Conservation (phyloP, 2,113 vertebrate species). For the Salminus brasiliensis region DNA sequence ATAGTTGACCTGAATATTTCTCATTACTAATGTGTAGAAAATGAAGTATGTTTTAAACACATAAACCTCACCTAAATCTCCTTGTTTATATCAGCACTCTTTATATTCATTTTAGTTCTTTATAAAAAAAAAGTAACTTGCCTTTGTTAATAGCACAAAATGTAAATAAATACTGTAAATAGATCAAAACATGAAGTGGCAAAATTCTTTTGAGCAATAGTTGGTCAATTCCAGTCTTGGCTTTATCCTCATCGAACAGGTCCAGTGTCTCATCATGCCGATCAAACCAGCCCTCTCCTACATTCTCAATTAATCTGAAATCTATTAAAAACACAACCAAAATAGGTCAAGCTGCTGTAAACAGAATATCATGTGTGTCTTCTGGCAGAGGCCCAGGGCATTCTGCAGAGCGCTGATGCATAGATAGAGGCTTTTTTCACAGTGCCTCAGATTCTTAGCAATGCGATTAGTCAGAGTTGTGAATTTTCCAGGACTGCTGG, state of each 20-base stretch:
- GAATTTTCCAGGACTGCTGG: constrained; percentile 18
- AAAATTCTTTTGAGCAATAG: too few relatives aligned
- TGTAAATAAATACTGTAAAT: too few relatives aligned
- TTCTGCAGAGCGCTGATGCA: constrained; percentile 59
- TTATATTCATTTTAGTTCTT: too few relatives aligned
- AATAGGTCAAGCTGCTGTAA: constrained; percentile 58
- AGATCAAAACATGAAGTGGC: too few relatives aligned
- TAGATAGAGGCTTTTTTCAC: constrained; percentile 43
- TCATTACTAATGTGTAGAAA: neutral
- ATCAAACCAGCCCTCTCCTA: constrained; percentile 14
- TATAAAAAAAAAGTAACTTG: too few relatives aligned
- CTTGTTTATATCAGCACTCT: too few relatives aligned
- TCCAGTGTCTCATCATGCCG: neutral
- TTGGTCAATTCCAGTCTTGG: too few relatives aligned
- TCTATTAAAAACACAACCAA: constrained; percentile 42
- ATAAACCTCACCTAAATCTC: too few relatives aligned
- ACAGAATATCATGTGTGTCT: constrained; percentile 56
- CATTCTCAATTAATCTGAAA: constrained; percentile 48
- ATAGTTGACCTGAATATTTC: neutral
- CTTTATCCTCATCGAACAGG: neutral
- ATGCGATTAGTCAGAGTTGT: constrained; percentile 23
- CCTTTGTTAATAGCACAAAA: too few relatives aligned
- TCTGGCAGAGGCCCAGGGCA: constrained; percentile 56
- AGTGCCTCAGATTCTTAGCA: neutral
- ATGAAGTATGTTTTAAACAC: too few relatives aligned